These are phyloP conservation scores for Stenurella melanura DNA, from an alignment of 2,888 invertebrate species.

Conservation along the genomic window DNA sequence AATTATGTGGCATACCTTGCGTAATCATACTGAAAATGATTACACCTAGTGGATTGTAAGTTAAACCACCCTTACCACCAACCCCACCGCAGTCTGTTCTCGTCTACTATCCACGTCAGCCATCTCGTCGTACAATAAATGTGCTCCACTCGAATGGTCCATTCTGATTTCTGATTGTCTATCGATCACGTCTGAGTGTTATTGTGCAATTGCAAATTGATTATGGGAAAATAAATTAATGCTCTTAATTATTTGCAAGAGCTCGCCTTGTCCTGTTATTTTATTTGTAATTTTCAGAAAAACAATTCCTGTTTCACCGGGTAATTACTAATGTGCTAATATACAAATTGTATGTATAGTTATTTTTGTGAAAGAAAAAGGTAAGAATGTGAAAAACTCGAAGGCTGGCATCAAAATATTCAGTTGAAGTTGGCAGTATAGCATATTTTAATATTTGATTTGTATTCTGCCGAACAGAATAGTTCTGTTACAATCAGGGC, in stretches of 20 bases:
- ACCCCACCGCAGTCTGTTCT: neutral
- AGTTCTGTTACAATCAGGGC: too few species aligned
- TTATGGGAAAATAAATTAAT: neutral
- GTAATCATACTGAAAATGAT: constrained; percentile 12
- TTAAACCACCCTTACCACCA: neutral
- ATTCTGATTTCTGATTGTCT: constrained; percentile 26
- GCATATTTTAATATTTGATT: too few species aligned
- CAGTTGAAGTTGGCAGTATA: too few species aligned
- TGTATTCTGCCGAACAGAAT: too few species aligned
- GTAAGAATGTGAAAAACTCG: too few species aligned
- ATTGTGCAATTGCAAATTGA: neutral
- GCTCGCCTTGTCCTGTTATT: neutral
- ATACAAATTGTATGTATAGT: too few species aligned
- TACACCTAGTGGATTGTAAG: constrained; percentile 18
- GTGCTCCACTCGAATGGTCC: neutral
- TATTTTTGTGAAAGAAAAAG: too few species aligned
- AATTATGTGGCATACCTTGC: neutral
- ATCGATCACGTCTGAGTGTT: constrained; percentile 8
- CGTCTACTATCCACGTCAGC: neutral
- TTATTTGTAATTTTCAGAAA: neutral
- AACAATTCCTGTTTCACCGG: neutral
- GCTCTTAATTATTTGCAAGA: neutral
- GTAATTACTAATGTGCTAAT: too few species aligned
- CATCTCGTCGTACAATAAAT: neutral
- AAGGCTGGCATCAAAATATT: too few species aligned